phyloP scores from a whole-genome alignment of 2,113 vertebrate genomes.

The Muntiacus muntjak region DNA sequence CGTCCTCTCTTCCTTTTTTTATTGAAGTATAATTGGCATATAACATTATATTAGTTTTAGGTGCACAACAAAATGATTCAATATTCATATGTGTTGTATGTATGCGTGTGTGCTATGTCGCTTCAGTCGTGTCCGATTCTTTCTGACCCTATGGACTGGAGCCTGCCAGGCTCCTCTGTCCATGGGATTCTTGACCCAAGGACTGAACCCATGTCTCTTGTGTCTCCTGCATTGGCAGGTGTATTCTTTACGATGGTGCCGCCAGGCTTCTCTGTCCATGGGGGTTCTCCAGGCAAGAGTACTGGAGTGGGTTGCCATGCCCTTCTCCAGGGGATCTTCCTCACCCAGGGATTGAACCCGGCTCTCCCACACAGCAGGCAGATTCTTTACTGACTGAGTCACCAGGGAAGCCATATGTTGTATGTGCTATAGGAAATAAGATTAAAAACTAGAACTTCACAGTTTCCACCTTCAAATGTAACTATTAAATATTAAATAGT shows the following conservation, averaged over 20 bases:
- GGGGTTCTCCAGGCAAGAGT: background rate
- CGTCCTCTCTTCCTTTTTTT: background rate
- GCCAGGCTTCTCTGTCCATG: background rate
- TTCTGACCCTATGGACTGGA: background rate
- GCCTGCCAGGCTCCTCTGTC: background rate
- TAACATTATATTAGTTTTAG: background rate
- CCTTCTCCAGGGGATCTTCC: background rate
- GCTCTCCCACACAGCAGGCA: background rate
- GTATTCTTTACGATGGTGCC: background rate
- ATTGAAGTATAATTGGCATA: background rate
- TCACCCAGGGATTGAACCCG: background rate
- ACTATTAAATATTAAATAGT: background rate
- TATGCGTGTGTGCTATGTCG: background rate
- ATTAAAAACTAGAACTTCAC: background rate
- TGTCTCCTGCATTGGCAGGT: background rate
- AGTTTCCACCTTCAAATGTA: background rate
- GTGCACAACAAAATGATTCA: background rate
- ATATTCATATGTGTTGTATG: background rate
- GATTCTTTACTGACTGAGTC: background rate
- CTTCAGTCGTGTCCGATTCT: background rate
- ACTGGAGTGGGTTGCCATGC: background rate
- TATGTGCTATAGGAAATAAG: background rate
- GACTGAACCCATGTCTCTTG: background rate
- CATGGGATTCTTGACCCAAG: background rate
- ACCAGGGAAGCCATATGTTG: background rate